Percentiles rank a stretch among this genome's conserved stretches.
Conservation (phyloP, 2,113 vertebrate genomes). For the Sigmodon hispidus region DNA sequence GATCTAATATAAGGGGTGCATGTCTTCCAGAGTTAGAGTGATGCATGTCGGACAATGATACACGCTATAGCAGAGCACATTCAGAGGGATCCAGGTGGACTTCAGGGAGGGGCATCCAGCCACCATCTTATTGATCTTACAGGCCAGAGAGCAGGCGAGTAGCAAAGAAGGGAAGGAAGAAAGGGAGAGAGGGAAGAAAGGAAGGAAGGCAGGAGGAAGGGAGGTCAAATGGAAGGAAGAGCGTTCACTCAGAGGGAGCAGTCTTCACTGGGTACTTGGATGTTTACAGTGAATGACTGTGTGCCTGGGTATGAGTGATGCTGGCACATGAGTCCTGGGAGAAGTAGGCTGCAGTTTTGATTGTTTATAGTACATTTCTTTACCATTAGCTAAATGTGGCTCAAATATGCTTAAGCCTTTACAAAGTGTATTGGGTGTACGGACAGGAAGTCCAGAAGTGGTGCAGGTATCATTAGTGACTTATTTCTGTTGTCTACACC, state of each 20-base stretch:
- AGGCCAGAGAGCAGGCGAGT: neutral
- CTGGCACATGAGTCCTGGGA: neutral
- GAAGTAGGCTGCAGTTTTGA: neutral
- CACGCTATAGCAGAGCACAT: neutral
- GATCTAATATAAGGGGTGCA: neutral
- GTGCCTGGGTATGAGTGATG: neutral
- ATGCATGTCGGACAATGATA: neutral
- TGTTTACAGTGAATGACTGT: neutral
- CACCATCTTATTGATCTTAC: neutral
- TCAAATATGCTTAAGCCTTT: conserved; percentile 24
- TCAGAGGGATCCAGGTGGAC: neutral
- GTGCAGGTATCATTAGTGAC: neutral
- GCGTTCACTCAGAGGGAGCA: neutral
- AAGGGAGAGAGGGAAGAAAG: neutral
- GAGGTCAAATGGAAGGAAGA: neutral
- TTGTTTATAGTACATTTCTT: neutral
- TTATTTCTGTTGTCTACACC: neutral
- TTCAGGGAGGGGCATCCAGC: neutral
- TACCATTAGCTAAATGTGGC: neutral
- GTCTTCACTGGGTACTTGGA: neutral
- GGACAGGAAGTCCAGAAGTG: neutral
- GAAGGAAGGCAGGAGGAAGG: neutral
- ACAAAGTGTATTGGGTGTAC: neutral
- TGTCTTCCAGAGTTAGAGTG: neutral
- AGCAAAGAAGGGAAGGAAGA: neutral